Conservation (phyloP, 2,797 vertebrate genomes). For the Lepilemur septentrionalis region DNA sequence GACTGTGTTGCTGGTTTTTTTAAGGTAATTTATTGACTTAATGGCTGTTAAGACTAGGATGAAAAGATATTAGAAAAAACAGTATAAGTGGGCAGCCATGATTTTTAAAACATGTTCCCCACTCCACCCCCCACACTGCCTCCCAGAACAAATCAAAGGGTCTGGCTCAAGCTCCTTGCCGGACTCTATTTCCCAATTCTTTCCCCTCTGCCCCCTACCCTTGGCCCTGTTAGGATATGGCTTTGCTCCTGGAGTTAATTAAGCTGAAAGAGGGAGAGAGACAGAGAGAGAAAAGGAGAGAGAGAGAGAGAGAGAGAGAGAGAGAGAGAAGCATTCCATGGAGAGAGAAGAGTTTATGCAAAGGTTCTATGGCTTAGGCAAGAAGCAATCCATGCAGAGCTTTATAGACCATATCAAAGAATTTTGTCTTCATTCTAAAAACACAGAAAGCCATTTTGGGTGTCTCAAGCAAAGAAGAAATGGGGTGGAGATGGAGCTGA, state of each 20-base stretch:
- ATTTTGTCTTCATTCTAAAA: constrained; percentile 37
- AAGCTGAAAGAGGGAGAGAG: not conserved
- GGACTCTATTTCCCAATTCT: not conserved
- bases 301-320: not conserved
- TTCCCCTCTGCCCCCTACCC: too few species aligned
- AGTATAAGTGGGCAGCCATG: not conserved
- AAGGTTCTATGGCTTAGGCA: not conserved
- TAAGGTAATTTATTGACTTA: not conserved
- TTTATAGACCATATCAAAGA: not conserved
- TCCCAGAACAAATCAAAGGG: not conserved
- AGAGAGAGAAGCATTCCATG: not conserved
- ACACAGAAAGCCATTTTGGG: not conserved
- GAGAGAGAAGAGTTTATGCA: not conserved
- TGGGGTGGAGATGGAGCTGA: not conserved
- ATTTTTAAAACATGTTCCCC: not conserved
- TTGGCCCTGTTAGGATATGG: not conserved
- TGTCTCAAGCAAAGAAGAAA: not conserved
- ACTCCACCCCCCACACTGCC: too few species aligned
- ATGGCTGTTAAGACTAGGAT: not conserved
- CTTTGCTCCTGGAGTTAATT: constrained; percentile 27
- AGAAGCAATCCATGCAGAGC: not conserved
- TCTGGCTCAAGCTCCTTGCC: not conserved
- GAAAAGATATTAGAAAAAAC: not conserved
- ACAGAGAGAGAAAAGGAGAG: too few species aligned
- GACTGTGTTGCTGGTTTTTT: not conserved